phyloP scores from a whole-genome alignment of 2,888 invertebrate genomes.

The Coenonympha arcania region DNA sequence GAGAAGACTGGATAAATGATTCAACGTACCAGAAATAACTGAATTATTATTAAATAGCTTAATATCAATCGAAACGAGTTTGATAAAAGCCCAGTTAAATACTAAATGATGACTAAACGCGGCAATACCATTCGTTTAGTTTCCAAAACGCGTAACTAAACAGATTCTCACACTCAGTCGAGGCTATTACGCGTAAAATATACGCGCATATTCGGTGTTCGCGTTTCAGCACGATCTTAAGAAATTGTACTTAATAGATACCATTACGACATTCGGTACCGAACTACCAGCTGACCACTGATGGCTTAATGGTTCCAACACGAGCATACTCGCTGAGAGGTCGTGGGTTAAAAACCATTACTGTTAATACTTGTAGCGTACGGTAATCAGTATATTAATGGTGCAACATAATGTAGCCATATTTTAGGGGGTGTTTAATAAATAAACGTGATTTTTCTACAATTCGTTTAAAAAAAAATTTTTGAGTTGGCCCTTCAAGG shows the following conservation, averaged over 20 bases:
- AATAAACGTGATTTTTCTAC: no score
- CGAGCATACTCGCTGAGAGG: neutral
- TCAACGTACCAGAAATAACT: neutral
- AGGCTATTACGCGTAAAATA: constrained; percentile 4
- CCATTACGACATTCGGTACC: neutral
- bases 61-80: neutral
- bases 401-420: neutral
- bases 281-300: neutral
- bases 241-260: neutral
- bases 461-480: no score
- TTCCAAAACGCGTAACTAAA: constrained; percentile 1
- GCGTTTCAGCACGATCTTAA: constrained; percentile 1
- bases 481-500: no score
- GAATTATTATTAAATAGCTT: neutral
- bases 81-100: neutral
- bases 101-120: constrained; percentile 1
- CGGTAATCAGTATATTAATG: neutral
- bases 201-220: neutral
- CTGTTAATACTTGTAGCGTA: neutral
- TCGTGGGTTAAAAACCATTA: neutral
- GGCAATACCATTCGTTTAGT: constrained; percentile 6
- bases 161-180: constrained; percentile 4
- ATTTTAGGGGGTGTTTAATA: no score
- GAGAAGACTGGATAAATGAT: neutral
- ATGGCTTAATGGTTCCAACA: neutral